Percentiles rank a stretch among this genome's conserved stretches.
Evolutionary conservation across 2,113 vertebrate species (phyloP).

Genomic region (Miniopterus natalensis): DNA sequence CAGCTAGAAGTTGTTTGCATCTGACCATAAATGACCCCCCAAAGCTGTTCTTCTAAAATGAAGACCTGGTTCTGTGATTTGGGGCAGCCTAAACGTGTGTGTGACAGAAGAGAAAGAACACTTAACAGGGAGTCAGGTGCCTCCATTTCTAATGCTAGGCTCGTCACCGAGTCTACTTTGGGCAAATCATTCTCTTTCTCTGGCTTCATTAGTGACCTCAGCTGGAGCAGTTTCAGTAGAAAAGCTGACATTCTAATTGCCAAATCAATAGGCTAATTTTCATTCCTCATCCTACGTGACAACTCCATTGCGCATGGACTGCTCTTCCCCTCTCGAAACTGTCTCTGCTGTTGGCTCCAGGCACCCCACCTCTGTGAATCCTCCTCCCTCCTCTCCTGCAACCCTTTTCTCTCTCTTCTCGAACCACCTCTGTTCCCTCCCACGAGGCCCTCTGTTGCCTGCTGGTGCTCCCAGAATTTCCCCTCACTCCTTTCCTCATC

Average conservation of each 20-base stretch:
- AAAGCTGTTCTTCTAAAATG: constrained; percentile 31
- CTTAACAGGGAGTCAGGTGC: constrained; percentile 23
- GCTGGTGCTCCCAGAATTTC: background rate
- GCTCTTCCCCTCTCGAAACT: constrained; percentile 48
- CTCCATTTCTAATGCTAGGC: constrained; percentile 44
- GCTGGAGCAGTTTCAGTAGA: constrained; percentile 68
- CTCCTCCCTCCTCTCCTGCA: background rate
- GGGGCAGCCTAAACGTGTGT: background rate
- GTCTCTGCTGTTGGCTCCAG: constrained; percentile 24
- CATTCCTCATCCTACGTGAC: constrained; percentile 67
- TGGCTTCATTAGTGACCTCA: constrained; percentile 79
- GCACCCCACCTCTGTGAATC: background rate
- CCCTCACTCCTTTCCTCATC: background rate
- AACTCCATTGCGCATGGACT: constrained; percentile 12
- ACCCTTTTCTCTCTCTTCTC: background rate
- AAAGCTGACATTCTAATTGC: constrained; percentile 79
- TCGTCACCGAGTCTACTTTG: constrained; percentile 69
- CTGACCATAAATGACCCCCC: background rate
- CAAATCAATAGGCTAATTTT: constrained; percentile 78
- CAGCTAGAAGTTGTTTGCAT: background rate
- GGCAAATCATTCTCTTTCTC: constrained; percentile 75
- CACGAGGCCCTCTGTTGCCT: background rate
- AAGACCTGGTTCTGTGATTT: background rate
- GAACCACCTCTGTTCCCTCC: background rate
- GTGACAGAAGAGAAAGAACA: constrained; percentile 57